Evolutionary conservation across 2,113 vertebrate species (phyloP), one percentile per base, ranked within the genome.

Genomic region (Protobothrops flavoviridis): DNA sequence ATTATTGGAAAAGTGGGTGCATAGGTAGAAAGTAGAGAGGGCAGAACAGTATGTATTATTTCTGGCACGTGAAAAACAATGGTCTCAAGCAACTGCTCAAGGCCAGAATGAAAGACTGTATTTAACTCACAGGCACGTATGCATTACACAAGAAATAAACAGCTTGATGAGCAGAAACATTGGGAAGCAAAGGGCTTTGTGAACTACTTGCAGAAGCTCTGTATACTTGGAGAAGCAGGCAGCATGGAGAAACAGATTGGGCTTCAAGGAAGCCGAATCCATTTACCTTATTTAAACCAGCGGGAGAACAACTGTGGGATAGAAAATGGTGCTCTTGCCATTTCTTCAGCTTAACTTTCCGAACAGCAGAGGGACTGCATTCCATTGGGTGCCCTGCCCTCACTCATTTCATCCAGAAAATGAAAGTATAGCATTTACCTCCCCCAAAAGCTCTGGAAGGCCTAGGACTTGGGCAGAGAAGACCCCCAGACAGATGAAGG

Each of bases 401-500:
- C 15, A 29, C 12, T 39, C 53, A 52, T 59, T 93, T 53, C 21
- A 87, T 52, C 43, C 55, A 7, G 11, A 52, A 50, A 12, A 85
- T 0, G 0, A 0, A 0, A 0, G 0, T 33, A 6, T 8, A 13
- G 13, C 39, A 88, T 96, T 96, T 89, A 99, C 99, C 98, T 99
- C 85, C 3, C 99, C 98, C 96, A 99, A 94, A 56, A 99, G 94
- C 90, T 99, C 98, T 0, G 98, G 97, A 56, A 99, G 98, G 15
- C 98, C 98, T 94, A 99, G 95, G 61, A 99, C 96, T 95, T 99
- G 98, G 0, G 99, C 98, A 0, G 97, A 95, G 95, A 99, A 99
- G 93, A 99, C 98, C 1, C 99, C 98, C 7, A 99, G 92, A 94
- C 99, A 99, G 95, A 99, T 99, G 95, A 99, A 98, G 96, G 99